Conservation (phyloP, 2,797 vertebrate genomes). For the Acridotheres tristis region DNA sequence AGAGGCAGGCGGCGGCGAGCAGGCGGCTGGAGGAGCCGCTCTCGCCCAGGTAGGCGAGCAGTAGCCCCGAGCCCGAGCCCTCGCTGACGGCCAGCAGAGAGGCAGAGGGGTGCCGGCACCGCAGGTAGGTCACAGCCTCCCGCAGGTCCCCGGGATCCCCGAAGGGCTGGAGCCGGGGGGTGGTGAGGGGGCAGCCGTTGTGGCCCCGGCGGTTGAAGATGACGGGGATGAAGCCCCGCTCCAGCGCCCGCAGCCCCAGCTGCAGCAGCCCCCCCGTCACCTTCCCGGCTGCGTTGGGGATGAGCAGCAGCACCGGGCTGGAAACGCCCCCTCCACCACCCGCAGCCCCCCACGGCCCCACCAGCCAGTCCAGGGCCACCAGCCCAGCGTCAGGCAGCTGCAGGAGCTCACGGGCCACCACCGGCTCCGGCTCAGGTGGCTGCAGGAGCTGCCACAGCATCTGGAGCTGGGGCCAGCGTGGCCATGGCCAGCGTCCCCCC, state of each 20-base stretch:
- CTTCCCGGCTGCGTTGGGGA: conserved; percentile 84
- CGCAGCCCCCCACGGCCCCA: conserved; percentile 42
- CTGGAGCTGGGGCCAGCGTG: conserved; percentile 82
- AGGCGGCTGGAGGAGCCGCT: conserved; percentile 85
- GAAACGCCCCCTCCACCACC: rapidly evolving
- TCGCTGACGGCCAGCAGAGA: conserved; percentile 84
- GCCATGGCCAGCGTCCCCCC: conserved; percentile 66
- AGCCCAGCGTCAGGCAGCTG: conserved; percentile 81
- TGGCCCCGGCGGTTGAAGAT: conserved; percentile 43
- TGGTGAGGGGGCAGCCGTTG: conserved; percentile 53
- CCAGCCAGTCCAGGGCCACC: conserved; percentile 88
- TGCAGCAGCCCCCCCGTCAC: conserved; percentile 77
- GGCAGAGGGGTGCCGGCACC: conserved; percentile 78
- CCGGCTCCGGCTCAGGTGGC: conserved; percentile 38
- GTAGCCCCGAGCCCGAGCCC: conserved; percentile 86
- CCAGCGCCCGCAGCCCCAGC: conserved; percentile 74
- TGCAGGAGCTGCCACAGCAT: conserved; percentile 78
- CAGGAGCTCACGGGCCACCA: conserved; percentile 82
- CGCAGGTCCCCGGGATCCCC: conserved; percentile 87
- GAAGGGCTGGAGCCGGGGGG: conserved; percentile 81
- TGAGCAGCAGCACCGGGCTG: conserved; percentile 78
- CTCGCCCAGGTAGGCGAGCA: conserved; percentile 89
- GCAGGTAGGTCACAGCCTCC: conserved; percentile 83
- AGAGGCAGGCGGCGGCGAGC: conserved; percentile 85
- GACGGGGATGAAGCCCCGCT: background rate